These are phyloP conservation scores for Notodonta dromedarius DNA, from an alignment of 2,888 invertebrate genomes.

Conservation along the genomic window DNA sequence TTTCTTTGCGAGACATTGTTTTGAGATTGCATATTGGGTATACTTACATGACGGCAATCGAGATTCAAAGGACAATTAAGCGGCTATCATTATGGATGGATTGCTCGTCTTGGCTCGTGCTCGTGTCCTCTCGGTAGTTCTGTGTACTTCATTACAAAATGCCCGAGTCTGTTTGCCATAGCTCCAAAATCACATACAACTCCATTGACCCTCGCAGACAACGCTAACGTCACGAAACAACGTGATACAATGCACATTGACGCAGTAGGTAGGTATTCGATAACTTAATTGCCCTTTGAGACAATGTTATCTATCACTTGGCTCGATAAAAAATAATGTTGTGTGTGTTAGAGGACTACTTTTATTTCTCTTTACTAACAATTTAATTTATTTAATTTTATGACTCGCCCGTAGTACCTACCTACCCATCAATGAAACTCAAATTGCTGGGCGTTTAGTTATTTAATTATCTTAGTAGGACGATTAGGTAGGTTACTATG, in stretches of 20 bases:
- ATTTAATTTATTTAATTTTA: slow-evolving; percentile 19
- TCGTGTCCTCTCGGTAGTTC: too few species aligned
- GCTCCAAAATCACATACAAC: too few species aligned
- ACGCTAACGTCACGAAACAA: background rate
- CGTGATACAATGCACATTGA: slow-evolving; percentile 37
- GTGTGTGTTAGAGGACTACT: slow-evolving; percentile 25
- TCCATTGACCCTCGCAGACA: background rate
- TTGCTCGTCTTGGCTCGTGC: too few species aligned
- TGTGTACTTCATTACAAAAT: too few species aligned
- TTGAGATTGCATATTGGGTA: too few species aligned
- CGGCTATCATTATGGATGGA: too few species aligned
- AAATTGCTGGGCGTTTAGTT: slow-evolving; percentile 5
- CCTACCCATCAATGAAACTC: slow-evolving; percentile 25
- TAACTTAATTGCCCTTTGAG: slow-evolving; percentile 55
- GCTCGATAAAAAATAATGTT: slow-evolving; percentile 43
- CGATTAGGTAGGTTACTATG: too few species aligned
- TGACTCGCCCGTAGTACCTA: slow-evolving; percentile 7
- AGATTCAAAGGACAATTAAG: too few species aligned
- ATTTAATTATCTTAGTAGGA: too few species aligned
- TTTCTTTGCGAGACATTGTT: too few species aligned
- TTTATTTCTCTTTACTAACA: slow-evolving; percentile 22
- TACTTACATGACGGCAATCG: too few species aligned
- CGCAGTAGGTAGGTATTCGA: slow-evolving; percentile 44
- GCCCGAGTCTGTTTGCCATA: too few species aligned
- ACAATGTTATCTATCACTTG: slow-evolving; percentile 49